A percentile compares a stretch with the other conserved stretches of the same genome.
Evolutionary conservation across 1,140 invertebrate genomes (phyloP).

Genomic region (Batillaria attramentaria): DNA sequence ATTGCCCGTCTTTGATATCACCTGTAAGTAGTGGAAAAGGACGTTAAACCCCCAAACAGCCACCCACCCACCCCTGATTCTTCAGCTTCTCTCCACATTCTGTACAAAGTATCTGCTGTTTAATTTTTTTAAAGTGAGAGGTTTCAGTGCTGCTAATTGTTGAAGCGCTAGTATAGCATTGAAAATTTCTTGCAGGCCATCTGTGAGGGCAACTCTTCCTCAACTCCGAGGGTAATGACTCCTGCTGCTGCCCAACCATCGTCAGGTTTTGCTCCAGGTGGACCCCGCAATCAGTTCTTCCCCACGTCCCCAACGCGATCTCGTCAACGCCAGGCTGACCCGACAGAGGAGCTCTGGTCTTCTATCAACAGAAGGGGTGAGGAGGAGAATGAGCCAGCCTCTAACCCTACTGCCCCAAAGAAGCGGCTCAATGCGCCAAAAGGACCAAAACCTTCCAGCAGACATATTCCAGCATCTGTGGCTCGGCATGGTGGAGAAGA

Average conservation of each 20-base stretch:
- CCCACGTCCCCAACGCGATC: conserved; percentile 34
- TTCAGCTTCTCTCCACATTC: not conserved
- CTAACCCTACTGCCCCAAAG: conserved; percentile 11
- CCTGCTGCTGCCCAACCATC: conserved; percentile 35
- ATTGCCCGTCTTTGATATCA: no score
- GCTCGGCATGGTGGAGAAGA: not conserved
- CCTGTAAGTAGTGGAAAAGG: no score
- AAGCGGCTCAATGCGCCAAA: conserved; percentile 22
- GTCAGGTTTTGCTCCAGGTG: conserved; percentile 21
- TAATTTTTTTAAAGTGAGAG: not conserved
- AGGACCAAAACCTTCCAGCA: conserved; percentile 16
- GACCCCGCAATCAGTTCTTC: conserved; percentile 20
- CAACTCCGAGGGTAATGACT: conserved; percentile 46
- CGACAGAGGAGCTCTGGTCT: conserved; percentile 12
- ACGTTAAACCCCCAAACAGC: no score
- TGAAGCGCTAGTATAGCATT: not conserved
- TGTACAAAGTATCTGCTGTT: not conserved
- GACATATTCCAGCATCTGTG: not conserved
- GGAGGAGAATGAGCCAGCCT: conserved; percentile 30
- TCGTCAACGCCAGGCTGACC: conserved; percentile 20
- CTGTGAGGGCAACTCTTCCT: conserved; percentile 48
- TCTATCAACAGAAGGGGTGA: conserved; percentile 12
- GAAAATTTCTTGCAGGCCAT: conserved; percentile 47
- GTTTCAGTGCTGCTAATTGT: not conserved
- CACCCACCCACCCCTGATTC: no score